Evolutionary conservation across 2,888 invertebrate genomes (phyloP).

Genomic region (Adineta ricciae): DNA sequence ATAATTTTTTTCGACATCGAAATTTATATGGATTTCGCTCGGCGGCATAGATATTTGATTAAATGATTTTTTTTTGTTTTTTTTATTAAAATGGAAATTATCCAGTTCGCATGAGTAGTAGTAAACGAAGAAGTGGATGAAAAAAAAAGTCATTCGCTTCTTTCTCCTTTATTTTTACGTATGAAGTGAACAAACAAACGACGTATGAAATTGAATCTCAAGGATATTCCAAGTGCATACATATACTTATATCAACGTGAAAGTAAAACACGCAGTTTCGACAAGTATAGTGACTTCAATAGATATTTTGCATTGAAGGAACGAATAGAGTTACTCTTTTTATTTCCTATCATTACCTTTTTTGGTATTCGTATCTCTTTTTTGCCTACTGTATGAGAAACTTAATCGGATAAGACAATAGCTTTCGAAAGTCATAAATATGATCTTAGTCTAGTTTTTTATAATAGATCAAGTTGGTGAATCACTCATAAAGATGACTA

Average conservation of each 20-base stretch:
- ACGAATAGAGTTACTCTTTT: not conserved
- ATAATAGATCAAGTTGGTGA: not conserved
- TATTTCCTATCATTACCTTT: not conserved
- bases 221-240: not conserved
- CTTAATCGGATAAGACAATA: not conserved
- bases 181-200: not conserved
- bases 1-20: not conserved
- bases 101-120: not conserved
- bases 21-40: not conserved
- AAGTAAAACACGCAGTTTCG: not conserved
- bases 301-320: not conserved
- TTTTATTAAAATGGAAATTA: not conserved
- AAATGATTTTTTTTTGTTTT: not conserved
- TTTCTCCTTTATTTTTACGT: too few species aligned
- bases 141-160: not conserved
- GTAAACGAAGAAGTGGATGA: not conserved
- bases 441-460: not conserved
- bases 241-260: not conserved
- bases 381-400: not conserved
- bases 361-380: not conserved
- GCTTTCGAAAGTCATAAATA: not conserved
- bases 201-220: not conserved
- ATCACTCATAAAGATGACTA: not conserved
- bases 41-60: not conserved
- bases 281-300: not conserved